Conservation (phyloP, 2,888 invertebrate species). For the Drosophila quasianomalipes region DNA sequence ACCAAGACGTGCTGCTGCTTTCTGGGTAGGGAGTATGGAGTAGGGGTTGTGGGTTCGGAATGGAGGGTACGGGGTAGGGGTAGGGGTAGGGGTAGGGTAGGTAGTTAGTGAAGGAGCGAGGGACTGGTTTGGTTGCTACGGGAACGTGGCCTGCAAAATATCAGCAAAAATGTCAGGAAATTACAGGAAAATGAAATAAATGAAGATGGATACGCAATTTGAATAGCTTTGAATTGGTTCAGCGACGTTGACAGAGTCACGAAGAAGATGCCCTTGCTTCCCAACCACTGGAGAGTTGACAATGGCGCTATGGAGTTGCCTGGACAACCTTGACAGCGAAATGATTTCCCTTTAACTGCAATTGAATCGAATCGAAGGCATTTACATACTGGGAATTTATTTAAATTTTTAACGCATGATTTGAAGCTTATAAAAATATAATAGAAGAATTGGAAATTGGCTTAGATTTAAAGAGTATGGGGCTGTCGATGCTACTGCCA, state of each 20-base stretch:
- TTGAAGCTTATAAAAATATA: neutral
- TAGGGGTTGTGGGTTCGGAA: neutral
- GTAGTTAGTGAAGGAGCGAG: neutral
- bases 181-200: conserved; percentile 81
- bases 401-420: neutral
- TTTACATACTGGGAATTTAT: neutral
- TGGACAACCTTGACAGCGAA: conserved; percentile 1
- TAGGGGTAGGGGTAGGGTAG: too few relatives aligned
- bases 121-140: conserved; percentile 26
- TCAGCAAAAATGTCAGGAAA: conserved; percentile 78
- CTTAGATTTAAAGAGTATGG: neutral
- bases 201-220: conserved; percentile 81
- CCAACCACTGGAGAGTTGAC: neutral
- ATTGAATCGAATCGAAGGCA: conserved; percentile 17
- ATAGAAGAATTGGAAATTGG: neutral
- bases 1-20: conserved; percentile 60
- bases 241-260: conserved; percentile 56
- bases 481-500: too few relatives aligned
- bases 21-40: neutral
- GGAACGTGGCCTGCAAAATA: conserved; percentile 46
- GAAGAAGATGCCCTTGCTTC: conserved; percentile 1
- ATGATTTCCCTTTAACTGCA: conserved; percentile 6
- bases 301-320: conserved; percentile 9
- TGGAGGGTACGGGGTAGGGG: neutral
- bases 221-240: conserved; percentile 75